Evolutionary conservation across 2,113 vertebrate genomes (phyloP).

Genomic region (Lutjanus erythropterus): DNA sequence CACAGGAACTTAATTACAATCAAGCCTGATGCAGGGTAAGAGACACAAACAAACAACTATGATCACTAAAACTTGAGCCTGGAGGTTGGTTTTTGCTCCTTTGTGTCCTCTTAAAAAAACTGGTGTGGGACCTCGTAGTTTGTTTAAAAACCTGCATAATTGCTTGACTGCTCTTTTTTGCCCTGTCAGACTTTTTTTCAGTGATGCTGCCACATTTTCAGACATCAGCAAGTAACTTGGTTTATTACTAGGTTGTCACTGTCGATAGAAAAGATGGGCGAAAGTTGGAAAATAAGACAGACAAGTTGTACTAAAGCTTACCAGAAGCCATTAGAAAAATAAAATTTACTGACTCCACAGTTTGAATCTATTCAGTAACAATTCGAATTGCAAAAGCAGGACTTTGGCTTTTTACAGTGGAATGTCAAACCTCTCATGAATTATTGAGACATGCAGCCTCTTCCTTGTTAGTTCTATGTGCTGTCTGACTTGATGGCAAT

Average conservation of each 20-base stretch:
- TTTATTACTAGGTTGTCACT: not conserved
- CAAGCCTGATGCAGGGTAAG: not conserved
- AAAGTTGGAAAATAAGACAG: not conserved
- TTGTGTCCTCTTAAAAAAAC: not conserved
- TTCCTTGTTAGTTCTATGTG: slow-evolving; percentile 2
- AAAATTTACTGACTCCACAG: not conserved
- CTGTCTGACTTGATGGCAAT: slow-evolving; percentile 1
- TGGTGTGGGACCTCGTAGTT: not conserved
- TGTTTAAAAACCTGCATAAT: not conserved
- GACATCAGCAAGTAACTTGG: not conserved
- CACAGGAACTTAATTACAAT: not conserved
- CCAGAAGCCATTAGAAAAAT: not conserved
- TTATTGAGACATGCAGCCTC: slow-evolving; percentile 2
- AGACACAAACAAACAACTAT: not conserved
- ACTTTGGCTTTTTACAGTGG: no score
- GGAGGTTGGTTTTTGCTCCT: not conserved
- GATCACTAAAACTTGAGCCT: not conserved
- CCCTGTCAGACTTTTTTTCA: not conserved
- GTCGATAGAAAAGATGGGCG: not conserved
- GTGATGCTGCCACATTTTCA: not conserved
- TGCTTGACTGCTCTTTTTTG: not conserved
- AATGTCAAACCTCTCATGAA: slow-evolving; percentile 21
- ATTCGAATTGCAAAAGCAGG: not conserved
- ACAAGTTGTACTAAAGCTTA: not conserved
- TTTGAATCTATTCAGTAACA: not conserved